Percentiles rank a stretch among this genome's conserved stretches.
These are phyloP conservation scores for Papilio helenus DNA, from an alignment of 1,140 invertebrate species.

Conservation along the genomic window DNA sequence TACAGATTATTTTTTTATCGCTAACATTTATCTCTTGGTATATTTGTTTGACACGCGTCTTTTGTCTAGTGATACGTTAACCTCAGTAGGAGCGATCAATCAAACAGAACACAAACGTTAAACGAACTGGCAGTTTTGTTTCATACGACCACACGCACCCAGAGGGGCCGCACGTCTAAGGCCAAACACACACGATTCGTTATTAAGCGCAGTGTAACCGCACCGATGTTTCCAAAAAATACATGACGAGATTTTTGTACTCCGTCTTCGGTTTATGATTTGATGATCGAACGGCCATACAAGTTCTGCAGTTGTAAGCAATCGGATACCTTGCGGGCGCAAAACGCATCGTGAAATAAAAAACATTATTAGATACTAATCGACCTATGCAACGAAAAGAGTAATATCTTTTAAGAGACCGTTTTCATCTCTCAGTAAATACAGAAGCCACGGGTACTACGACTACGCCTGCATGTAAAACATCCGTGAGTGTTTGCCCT, in stretches of 20 bases:
- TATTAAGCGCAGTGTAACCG: constrained; percentile 14
- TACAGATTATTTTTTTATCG: not conserved
- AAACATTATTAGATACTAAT: no score
- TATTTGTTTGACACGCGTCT: constrained; percentile 14
- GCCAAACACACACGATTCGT: constrained; percentile 17
- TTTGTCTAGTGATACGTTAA: constrained; percentile 43
- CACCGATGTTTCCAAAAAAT: not conserved
- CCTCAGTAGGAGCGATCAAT: constrained; percentile 48
- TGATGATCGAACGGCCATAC: not conserved
- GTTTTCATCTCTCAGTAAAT: not conserved
- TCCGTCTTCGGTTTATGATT: not conserved
- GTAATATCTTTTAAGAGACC: not conserved
- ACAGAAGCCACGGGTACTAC: not conserved
- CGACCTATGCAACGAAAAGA: no score
- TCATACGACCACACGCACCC: not conserved
- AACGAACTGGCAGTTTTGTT: constrained; percentile 37
- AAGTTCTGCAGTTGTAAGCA: not conserved
- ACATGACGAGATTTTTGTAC: not conserved
- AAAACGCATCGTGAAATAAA: no score
- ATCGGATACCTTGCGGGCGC: no score
- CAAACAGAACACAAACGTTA: constrained; percentile 39
- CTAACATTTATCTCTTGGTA: constrained; percentile 26
- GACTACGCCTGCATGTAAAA: not conserved
- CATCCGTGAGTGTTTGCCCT: constrained; percentile 2
- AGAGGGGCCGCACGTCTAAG: constrained; percentile 5